Percentiles rank a stretch among this genome's conserved stretches.
These are phyloP conservation scores for Pandemis cinnamomeana DNA, from an alignment of 2,888 invertebrate genomes.

Conservation along the genomic window DNA sequence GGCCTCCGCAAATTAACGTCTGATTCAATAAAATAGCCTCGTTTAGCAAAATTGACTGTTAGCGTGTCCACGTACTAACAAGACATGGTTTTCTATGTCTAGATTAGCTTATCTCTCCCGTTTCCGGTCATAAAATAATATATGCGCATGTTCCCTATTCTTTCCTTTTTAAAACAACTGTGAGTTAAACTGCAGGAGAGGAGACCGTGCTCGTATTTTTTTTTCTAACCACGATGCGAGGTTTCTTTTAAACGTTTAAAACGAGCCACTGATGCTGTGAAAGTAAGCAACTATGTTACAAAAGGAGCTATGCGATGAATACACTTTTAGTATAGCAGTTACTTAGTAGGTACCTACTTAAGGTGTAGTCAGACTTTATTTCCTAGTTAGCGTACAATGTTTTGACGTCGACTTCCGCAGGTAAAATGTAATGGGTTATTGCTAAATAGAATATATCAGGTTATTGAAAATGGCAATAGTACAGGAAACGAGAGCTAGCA, in stretches of 20 bases:
- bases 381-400: not conserved
- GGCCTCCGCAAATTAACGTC: no score
- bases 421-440: not conserved
- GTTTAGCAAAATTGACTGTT: no score
- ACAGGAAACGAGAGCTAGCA: no score
- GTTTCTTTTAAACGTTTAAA: slow-evolving; percentile 23
- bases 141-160: not conserved
- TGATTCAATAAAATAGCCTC: no score
- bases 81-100: no score
- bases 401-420: not conserved
- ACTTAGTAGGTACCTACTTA: not conserved
- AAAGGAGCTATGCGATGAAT: not conserved
- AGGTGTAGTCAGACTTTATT: not conserved
- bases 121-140: not conserved
- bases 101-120: no score
- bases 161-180: not conserved
- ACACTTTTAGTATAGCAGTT: not conserved
- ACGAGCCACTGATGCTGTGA: not conserved
- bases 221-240: slow-evolving; percentile 19
- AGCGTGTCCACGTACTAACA: no score
- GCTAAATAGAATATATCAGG: no score
- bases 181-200: not conserved
- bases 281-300: not conserved
- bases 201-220: slow-evolving; percentile 11
- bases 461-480: no score